These are phyloP conservation scores for Bufo bufo DNA, from an alignment of 2,113 vertebrate species.

Conservation along the genomic window DNA sequence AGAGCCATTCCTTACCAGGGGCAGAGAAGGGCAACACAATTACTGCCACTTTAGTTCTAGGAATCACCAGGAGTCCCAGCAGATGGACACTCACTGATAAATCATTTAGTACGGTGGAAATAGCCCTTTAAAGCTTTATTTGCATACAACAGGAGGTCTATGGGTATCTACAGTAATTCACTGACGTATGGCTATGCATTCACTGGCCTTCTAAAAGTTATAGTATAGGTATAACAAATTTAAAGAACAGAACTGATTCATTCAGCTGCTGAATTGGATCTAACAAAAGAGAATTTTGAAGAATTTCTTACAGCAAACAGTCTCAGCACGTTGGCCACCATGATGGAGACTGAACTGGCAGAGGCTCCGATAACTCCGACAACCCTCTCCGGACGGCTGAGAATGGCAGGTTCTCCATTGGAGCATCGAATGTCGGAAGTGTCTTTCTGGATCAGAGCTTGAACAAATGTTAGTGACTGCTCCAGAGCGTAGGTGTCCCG, in stretches of 20 bases:
- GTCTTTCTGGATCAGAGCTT: conserved; percentile 83
- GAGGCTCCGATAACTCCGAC: conserved; percentile 88
- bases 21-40: too few relatives aligned
- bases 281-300: neutral
- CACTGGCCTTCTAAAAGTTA: too few relatives aligned
- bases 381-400: conserved; percentile 81
- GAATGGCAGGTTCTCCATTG: conserved; percentile 79
- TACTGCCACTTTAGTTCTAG: too few relatives aligned
- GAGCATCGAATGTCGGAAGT: conserved; percentile 81
- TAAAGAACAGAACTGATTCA: neutral
- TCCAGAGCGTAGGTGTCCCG: conserved; percentile 91
- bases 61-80: too few relatives aligned
- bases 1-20: too few relatives aligned
- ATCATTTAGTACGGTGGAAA: too few relatives aligned
- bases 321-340: conserved; percentile 90
- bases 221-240: too few relatives aligned
- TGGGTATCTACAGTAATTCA: too few relatives aligned
- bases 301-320: conserved; percentile 79
- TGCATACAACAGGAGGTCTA: too few relatives aligned
- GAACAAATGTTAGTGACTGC: conserved; percentile 89
- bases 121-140: too few relatives aligned
- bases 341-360: conserved; percentile 86
- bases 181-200: too few relatives aligned
- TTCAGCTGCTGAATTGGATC: neutral
- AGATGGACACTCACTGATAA: too few relatives aligned